Conservation (phyloP, 2,797 vertebrate genomes). For the Erethizon dorsatum region DNA sequence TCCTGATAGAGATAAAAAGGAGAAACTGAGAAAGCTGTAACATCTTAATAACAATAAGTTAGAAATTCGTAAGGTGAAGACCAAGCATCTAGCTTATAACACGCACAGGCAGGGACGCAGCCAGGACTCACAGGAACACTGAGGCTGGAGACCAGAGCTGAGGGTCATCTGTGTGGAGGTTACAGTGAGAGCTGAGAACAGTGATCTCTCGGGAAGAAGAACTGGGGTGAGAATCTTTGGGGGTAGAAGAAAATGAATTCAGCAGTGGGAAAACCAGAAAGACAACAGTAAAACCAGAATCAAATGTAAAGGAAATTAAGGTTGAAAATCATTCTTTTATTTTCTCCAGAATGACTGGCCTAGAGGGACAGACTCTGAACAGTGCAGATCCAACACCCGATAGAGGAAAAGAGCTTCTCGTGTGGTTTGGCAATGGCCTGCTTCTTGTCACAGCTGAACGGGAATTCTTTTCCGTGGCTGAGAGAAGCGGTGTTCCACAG, state of each 20-base stretch:
- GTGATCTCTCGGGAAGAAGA: neutral
- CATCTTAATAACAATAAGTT: neutral
- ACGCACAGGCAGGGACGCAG: neutral
- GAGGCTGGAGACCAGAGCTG: neutral
- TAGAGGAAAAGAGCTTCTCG: neutral
- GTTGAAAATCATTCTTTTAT: neutral
- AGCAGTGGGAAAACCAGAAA: neutral
- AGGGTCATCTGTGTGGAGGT: neutral
- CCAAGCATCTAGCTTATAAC: neutral
- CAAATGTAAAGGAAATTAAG: neutral
- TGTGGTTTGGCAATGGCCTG: neutral
- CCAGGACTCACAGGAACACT: neutral
- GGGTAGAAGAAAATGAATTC: neutral
- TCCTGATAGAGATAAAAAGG: neutral
- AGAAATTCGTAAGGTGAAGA: neutral
- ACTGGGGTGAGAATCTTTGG: neutral
- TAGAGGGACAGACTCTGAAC: neutral
- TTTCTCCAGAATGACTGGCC: neutral
- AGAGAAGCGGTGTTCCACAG: neutral
- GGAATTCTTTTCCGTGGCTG: neutral
- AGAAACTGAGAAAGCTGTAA: neutral
- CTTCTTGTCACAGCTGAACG: neutral
- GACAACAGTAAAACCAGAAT: neutral
- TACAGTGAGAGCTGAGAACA: neutral
- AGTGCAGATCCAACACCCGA: no score